These are phyloP conservation scores for Palloptera scutellata DNA, from an alignment of 2,888 invertebrate genomes.

Conservation along the genomic window DNA sequence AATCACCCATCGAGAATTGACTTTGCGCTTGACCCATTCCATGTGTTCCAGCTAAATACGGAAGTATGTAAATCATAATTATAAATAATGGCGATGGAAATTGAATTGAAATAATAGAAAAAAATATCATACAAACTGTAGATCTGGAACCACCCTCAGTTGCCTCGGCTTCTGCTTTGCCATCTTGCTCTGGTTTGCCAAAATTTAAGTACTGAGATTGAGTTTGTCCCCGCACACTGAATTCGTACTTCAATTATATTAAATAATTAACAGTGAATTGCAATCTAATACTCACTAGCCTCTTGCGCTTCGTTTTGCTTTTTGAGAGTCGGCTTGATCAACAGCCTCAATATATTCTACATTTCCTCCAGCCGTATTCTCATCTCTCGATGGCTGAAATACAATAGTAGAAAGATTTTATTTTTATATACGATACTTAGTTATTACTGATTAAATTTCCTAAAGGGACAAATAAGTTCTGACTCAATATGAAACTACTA, in stretches of 20 bases:
- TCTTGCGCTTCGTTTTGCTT: conserved; percentile 56
- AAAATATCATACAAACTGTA: conserved; percentile 59
- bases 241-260: not conserved
- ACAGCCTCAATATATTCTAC: conserved; percentile 37
- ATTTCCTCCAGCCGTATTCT: conserved; percentile 37
- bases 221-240: conserved; percentile 74
- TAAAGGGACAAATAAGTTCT: no score
- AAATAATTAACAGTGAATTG: not conserved
- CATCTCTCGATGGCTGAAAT: conserved; percentile 7
- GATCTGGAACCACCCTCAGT: conserved; percentile 66
- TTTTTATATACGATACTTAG: no score
- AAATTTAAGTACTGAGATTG: conserved; percentile 84
- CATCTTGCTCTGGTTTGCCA: conserved; percentile 70
- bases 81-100: not conserved
- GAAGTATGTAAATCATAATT: not conserved
- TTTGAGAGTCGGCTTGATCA: conserved; percentile 35
- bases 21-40: conserved; percentile 92
- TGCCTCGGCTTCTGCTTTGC: conserved; percentile 84
- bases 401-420: not conserved
- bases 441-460: no score
- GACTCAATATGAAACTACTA: no score
- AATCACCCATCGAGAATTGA: conserved; percentile 73
- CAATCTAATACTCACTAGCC: conserved; percentile 57
- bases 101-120: not conserved
- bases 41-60: conserved; percentile 73